These are phyloP conservation scores for Formica aserva DNA, from an alignment of 2,888 invertebrate species.

Conservation along the genomic window DNA sequence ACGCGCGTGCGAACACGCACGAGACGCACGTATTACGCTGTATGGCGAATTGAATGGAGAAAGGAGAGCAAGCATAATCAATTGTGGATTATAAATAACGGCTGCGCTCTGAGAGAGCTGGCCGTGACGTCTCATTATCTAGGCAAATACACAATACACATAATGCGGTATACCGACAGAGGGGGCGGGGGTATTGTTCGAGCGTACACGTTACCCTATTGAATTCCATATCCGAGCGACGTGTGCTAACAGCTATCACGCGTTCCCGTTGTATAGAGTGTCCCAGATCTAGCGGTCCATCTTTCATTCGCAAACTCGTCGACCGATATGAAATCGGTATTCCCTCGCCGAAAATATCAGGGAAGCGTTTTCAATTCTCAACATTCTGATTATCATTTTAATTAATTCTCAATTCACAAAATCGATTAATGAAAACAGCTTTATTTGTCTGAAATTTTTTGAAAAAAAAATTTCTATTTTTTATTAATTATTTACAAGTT, in stretches of 20 bases:
- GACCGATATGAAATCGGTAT: background rate
- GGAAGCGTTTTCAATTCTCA: background rate
- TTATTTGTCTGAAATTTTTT: background rate
- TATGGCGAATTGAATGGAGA: slow-evolving; percentile 17
- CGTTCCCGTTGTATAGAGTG: background rate
- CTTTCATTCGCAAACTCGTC: background rate
- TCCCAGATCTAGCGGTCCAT: background rate
- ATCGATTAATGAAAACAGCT: background rate
- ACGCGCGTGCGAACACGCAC: slow-evolving; percentile 5
- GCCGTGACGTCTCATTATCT: slow-evolving; percentile 51
- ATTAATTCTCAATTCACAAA: background rate
- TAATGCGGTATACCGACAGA: background rate
- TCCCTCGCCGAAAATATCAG: background rate
- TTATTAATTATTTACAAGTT: too few relatives aligned
- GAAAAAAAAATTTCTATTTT: background rate
- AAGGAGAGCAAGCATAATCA: slow-evolving; percentile 35
- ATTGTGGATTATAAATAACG: slow-evolving; percentile 52
- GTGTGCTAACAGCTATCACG: slow-evolving; percentile 16
- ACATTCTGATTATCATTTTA: background rate
- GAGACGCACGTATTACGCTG: background rate
- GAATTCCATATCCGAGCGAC: slow-evolving; percentile 42
- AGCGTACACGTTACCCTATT: slow-evolving; percentile 30
- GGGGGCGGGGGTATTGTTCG: slow-evolving; percentile 21
- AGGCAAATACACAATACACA: slow-evolving; percentile 42
- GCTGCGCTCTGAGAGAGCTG: slow-evolving; percentile 6